These are phyloP conservation scores for Callyntrura guangdongensis DNA, from an alignment of 2,888 invertebrate genomes.

Conservation along the genomic window DNA sequence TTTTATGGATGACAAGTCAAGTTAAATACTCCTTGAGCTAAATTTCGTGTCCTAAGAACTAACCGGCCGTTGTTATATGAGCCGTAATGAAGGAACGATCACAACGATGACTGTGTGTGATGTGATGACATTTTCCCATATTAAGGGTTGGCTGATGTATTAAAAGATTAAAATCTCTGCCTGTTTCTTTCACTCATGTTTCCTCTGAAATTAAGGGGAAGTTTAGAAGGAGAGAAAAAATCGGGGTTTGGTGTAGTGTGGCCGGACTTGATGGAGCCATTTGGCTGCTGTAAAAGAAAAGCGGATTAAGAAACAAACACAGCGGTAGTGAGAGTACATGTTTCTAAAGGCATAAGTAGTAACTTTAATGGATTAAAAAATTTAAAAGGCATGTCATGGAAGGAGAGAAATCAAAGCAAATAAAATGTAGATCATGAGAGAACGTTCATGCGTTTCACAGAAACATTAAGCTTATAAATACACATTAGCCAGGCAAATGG, in stretches of 20 bases:
- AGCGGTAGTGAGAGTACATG: too few relatives aligned
- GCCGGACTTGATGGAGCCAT: not conserved
- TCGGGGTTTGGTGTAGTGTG: too few relatives aligned
- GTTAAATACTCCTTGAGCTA: slow-evolving; percentile 1
- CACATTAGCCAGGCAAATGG: too few relatives aligned
- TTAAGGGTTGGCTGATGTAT: not conserved
- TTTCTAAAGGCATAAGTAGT: too few relatives aligned
- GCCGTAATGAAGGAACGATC: not conserved
- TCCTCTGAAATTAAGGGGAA: not conserved
- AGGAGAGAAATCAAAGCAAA: too few relatives aligned
- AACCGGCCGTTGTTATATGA: not conserved
- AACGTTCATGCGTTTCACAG: too few relatives aligned
- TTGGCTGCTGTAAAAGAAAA: not conserved
- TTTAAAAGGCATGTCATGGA: too few relatives aligned
- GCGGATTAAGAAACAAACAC: not conserved
- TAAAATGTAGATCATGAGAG: too few relatives aligned
- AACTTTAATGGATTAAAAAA: too few relatives aligned
- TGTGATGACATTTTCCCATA: slow-evolving; percentile 4
- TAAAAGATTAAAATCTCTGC: slow-evolving; percentile 15
- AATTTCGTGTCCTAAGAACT: slow-evolving; percentile 10
- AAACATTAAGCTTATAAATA: too few relatives aligned
- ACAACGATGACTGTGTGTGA: not conserved
- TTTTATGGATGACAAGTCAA: not conserved
- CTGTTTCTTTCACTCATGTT: not conserved
- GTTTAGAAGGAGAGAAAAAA: not conserved